phyloP scores from a whole-genome alignment of 2,888 invertebrate species.

The Callyntrura sp. region DNA sequence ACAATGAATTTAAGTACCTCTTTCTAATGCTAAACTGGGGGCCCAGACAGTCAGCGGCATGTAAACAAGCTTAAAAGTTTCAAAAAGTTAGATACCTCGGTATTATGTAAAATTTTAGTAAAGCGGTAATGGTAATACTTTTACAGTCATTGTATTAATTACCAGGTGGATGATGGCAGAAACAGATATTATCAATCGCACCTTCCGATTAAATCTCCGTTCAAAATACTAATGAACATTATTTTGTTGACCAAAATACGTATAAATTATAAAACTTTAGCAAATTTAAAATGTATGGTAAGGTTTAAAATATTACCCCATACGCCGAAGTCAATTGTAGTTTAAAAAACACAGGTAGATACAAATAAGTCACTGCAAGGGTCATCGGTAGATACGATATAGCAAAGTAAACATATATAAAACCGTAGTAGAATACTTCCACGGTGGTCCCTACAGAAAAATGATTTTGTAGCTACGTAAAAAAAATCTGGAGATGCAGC shows the following conservation, averaged over 20 bases:
- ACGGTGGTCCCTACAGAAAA: constrained; percentile 74
- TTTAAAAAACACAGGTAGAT: constrained; percentile 76
- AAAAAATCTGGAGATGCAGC: too few relatives aligned
- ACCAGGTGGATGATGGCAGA: constrained; percentile 79
- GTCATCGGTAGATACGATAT: constrained; percentile 81
- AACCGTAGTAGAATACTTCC: constrained; percentile 80
- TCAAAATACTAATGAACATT: constrained; percentile 79
- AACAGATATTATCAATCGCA: constrained; percentile 68
- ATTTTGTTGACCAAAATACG: too few relatives aligned
- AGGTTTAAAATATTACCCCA: too few relatives aligned
- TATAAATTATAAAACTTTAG: too few relatives aligned
- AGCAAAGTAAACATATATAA: constrained; percentile 75
- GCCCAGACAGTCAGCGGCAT: constrained; percentile 78
- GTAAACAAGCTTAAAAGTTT: too few relatives aligned
- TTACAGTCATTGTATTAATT: constrained; percentile 24
- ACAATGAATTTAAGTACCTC: too few relatives aligned
- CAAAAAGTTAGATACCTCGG: too few relatives aligned
- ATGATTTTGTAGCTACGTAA: not conserved
- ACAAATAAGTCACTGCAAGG: constrained; percentile 74
- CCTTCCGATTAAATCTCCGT: constrained; percentile 75
- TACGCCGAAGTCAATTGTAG: constrained; percentile 81
- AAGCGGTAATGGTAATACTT: not conserved
- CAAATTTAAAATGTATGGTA: too few relatives aligned
- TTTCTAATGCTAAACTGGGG: constrained; percentile 78
- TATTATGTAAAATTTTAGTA: too few relatives aligned